Evolutionary conservation across 92 coral and sea anemone species (phyloP), one percentile per base, ranked within the genome.

Genomic region (Ricordea florida): DNA sequence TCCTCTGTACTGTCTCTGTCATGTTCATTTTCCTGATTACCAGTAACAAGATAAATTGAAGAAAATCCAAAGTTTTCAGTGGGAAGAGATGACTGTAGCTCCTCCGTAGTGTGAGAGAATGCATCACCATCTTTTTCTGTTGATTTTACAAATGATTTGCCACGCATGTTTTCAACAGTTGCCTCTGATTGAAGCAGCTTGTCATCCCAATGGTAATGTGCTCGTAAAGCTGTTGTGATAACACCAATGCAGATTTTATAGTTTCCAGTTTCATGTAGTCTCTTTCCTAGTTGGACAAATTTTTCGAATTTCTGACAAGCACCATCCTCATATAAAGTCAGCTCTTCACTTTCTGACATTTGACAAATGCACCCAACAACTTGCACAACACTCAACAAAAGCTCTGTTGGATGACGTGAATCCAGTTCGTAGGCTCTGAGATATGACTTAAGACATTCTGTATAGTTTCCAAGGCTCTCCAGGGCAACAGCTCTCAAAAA

Each of bases 351-450:
- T 29, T 84, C 83, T 48, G 93, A 74, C 69, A 88, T 72, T 29
- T 74, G 82, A 52, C 88, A 88, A 24, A 91, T 68, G 28, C 81
- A 61, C 21, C 85, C 85, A 79, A 78, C 80, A 42, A 74, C 90
- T 50, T 69, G 90, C 23, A 84, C 37, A 22, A 88, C 53, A 38
- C 66, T 79, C 4, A 84, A 61, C 35, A 83, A 49, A 18, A 83
- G 84, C 53, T 87, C 82, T 23, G 56, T 48, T 11, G 92, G 90
- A 26, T 79, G 81, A 49, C 46, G 58, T 17, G 85, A 29, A 77
- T 84, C 89, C 66, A 85, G 30, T 48, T 91, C 90, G 74, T 91
- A 91, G n/a, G 93, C 81, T 42, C 85, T 88, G 15, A 91, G 78
- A 57, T 64, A 83, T 7, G 87, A 77, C 20, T 33, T 64, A 28